phyloP scores from a whole-genome alignment of 2,113 vertebrate species.

The Pseudorasbora parva region DNA sequence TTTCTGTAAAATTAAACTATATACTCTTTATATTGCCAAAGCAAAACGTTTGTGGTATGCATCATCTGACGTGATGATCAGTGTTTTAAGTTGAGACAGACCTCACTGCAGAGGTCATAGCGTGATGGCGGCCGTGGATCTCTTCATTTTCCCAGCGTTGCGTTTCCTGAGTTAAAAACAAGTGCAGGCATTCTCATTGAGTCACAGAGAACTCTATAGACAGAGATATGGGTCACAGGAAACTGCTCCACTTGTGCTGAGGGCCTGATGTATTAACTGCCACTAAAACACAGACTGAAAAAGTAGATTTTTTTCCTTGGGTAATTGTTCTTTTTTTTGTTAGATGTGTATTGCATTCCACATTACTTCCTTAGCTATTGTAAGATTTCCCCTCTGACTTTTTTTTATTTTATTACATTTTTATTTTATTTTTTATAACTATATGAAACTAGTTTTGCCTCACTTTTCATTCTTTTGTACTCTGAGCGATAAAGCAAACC shows the following conservation, averaged over 20 bases:
- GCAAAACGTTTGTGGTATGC: not conserved
- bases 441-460: not conserved
- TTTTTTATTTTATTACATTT: not conserved
- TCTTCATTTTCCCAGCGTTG: constrained; percentile 55
- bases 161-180: constrained; percentile 52
- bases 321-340: not conserved
- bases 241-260: not conserved
- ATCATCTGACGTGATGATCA: not conserved
- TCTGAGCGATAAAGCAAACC: not conserved
- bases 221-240: constrained; percentile 11
- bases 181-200: constrained; percentile 35
- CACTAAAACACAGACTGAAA: not conserved
- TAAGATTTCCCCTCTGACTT: not conserved
- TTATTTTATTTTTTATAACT: not conserved
- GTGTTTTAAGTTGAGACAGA: not conserved
- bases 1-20: too few species aligned
- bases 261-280: not conserved
- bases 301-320: not conserved
- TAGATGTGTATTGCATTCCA: not conserved
- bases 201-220: constrained; percentile 29
- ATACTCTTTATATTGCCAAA: too few species aligned
- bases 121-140: constrained; percentile 1
- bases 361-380: not conserved
- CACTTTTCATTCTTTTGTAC: not conserved
- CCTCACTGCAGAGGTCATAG: constrained; percentile 17